Conservation (phyloP, 2,888 invertebrate species). For the Alitta virens region DNA sequence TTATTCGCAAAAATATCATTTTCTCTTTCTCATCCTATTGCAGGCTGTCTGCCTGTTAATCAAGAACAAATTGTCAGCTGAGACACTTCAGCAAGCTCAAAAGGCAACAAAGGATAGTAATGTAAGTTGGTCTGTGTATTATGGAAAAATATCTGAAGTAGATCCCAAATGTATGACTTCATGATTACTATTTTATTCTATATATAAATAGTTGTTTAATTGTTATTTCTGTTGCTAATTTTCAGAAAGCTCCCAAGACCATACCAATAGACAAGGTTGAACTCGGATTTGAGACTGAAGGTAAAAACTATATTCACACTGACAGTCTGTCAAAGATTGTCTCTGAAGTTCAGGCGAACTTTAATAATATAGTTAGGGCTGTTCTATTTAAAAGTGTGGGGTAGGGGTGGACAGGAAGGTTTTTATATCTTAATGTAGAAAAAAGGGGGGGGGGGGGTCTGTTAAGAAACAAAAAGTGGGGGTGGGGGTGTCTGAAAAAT, state of each 20-base stretch:
- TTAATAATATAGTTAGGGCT: too few relatives aligned
- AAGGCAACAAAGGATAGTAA: conserved; percentile 14
- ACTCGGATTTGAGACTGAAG: conserved; percentile 68
- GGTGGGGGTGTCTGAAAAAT: too few relatives aligned
- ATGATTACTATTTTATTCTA: background rate
- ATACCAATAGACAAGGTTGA: conserved; percentile 69
- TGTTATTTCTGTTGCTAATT: conserved; percentile 1
- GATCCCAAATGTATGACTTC: too few relatives aligned
- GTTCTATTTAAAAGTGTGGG: too few relatives aligned
- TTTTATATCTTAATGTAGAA: too few relatives aligned
- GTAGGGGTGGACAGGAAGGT: too few relatives aligned
- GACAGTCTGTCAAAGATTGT: too few relatives aligned
- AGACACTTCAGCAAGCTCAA: conserved; percentile 58
- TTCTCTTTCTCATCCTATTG: conserved; percentile 21
- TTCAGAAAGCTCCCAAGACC: conserved; percentile 33
- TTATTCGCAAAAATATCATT: background rate
- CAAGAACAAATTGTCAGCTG: conserved; percentile 57
- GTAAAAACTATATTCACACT: too few relatives aligned
- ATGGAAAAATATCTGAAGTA: background rate
- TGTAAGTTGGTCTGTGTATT: background rate
- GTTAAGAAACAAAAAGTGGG: too few relatives aligned
- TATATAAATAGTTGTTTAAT: background rate
- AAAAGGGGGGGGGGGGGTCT: too few relatives aligned
- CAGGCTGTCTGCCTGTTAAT: conserved; percentile 51
- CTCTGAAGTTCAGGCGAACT: too few relatives aligned